These are phyloP conservation scores for Acestrorhynchus altus DNA, from an alignment of 2,797 vertebrate genomes.

Conservation along the genomic window DNA sequence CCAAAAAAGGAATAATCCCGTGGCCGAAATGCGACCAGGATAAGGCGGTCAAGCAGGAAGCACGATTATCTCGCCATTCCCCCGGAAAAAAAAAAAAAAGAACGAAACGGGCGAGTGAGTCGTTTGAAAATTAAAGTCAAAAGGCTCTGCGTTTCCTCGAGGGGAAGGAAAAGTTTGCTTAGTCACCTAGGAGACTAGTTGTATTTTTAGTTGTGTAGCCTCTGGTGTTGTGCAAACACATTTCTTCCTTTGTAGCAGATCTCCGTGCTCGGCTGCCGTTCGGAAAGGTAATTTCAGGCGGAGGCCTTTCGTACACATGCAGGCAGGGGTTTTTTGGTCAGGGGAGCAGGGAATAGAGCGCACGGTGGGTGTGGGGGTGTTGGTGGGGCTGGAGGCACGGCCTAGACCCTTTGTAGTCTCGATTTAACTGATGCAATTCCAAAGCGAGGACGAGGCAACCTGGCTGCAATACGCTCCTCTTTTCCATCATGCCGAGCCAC, in stretches of 20 bases:
- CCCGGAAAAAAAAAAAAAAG: no score
- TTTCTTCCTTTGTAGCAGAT: constrained; percentile 49
- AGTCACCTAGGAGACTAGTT: constrained; percentile 63
- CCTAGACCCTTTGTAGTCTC: constrained; percentile 22
- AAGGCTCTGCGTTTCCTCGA: constrained; percentile 40
- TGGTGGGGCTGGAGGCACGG: constrained; percentile 2
- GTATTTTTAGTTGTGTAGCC: constrained; percentile 60
- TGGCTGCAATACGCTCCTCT: constrained; percentile 30
- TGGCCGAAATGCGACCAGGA: constrained; percentile 31
- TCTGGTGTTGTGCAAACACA: constrained; percentile 57
- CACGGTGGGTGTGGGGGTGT: no score
- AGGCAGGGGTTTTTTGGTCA: background rate
- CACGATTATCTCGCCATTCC: no score
- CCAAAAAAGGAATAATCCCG: background rate
- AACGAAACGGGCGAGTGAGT: constrained; percentile 31
- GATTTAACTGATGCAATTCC: constrained; percentile 50
- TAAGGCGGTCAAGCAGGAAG: constrained; percentile 6
- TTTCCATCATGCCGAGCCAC: constrained; percentile 32
- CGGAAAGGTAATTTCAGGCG: constrained; percentile 38
- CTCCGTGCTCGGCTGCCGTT: constrained; percentile 37
- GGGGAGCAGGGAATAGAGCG: no score
- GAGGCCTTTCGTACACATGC: background rate
- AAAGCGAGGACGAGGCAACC: constrained; percentile 41
- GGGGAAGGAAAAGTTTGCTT: constrained; percentile 54
- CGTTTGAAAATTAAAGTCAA: constrained; percentile 55